These are phyloP conservation scores for Brachionus paranguensis DNA, from an alignment of 1,140 invertebrate genomes.

Conservation along the genomic window DNA sequence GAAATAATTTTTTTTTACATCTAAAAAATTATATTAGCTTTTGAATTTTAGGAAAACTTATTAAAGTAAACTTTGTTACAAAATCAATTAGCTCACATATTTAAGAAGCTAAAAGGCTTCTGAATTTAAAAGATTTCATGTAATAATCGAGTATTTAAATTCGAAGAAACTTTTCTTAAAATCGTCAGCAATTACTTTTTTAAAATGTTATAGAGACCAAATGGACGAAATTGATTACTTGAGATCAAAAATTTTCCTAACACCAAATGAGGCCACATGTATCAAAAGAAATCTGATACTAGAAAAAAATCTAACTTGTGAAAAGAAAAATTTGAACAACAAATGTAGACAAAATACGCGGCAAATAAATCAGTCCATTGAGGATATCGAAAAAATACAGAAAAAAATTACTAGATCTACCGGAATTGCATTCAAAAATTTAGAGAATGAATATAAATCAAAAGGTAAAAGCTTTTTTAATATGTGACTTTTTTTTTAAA, in stretches of 20 bases:
- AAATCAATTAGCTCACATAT: not conserved
- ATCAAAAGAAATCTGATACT: not conserved
- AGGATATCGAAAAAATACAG: not conserved
- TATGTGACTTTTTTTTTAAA: too few species aligned
- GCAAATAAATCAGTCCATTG: not conserved
- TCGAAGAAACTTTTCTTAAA: not conserved
- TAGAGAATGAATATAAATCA: not conserved
- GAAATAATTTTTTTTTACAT: not conserved
- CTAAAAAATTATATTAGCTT: not conserved
- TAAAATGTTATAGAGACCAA: not conserved
- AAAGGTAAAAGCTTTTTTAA: not conserved
- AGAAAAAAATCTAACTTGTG: not conserved
- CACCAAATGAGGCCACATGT: not conserved
- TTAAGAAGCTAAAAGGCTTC: not conserved
- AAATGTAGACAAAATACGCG: not conserved
- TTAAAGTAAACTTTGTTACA: not conserved
- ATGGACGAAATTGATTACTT: slow-evolving; percentile 1
- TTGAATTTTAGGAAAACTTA: not conserved
- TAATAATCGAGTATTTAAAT: not conserved
- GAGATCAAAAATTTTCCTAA: not conserved
- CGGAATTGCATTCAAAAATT: not conserved
- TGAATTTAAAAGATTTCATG: not conserved
- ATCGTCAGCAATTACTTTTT: not conserved
- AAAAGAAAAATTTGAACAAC: not conserved
- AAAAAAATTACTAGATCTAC: not conserved